Evolutionary conservation across 2,113 vertebrate genomes (phyloP).

Genomic region (Pelusios castaneus): DNA sequence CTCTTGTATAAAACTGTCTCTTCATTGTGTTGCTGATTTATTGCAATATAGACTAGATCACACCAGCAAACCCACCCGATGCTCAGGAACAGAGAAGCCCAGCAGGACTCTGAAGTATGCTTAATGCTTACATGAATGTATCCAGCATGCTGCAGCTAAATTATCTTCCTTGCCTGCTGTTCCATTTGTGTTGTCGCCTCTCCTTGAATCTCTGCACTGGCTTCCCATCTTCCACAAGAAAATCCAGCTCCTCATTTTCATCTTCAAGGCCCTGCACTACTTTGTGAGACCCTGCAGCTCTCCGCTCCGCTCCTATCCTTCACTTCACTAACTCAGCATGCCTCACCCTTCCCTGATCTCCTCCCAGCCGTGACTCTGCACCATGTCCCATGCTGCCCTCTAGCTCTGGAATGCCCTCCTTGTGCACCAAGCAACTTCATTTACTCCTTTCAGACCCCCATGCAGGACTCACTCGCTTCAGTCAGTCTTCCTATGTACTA

Average conservation of each 20-base stretch:
- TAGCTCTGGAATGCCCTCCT: background rate
- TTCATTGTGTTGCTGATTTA: background rate
- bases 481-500: background rate
- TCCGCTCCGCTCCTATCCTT: background rate
- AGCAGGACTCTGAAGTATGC: conserved; percentile 29
- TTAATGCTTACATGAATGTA: conserved; percentile 45
- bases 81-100: conserved; percentile 28
- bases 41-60: conserved; percentile 36
- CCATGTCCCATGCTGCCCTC: background rate
- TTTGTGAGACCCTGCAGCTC: background rate
- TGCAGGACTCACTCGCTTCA: conserved; percentile 44
- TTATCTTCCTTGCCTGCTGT: conserved; percentile 64
- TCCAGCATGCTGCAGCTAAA: conserved; percentile 15
- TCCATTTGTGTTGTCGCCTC: conserved; percentile 63
- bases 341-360: background rate
- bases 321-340: background rate
- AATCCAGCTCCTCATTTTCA: conserved; percentile 52
- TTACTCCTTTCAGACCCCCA: background rate
- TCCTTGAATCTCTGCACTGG: background rate
- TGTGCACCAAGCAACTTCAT: accelerated
- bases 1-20: background rate
- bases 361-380: background rate
- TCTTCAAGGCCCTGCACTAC: conserved; percentile 37
- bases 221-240: conserved; percentile 58
- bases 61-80: conserved; percentile 10